These are phyloP conservation scores for Agrilus planipennis DNA, from an alignment of 1,140 invertebrate genomes.

Conservation along the genomic window DNA sequence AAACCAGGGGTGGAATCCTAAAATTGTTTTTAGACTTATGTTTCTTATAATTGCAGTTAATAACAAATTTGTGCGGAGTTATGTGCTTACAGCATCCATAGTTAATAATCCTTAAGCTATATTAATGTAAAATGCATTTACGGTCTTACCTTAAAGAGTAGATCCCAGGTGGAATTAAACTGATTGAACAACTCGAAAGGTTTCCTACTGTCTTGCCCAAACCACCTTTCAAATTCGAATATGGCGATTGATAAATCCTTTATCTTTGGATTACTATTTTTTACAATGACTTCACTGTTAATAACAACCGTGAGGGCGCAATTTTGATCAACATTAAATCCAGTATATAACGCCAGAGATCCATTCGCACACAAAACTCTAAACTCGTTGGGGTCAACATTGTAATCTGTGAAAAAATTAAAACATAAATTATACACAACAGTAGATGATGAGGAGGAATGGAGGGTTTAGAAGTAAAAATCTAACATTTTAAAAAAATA, in stretches of 20 bases:
- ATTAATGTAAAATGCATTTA: background rate
- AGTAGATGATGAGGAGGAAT: constrained; percentile 1
- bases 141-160: constrained; percentile 43
- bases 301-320: constrained; percentile 45
- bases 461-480: background rate
- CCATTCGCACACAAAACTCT: constrained; percentile 47
- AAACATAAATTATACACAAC: background rate
- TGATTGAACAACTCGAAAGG: constrained; percentile 35
- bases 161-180: constrained; percentile 38
- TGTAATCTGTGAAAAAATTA: background rate
- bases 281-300: constrained; percentile 42
- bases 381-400: constrained; percentile 24
- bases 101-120: background rate
- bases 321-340: constrained; percentile 39
- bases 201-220: constrained; percentile 14
- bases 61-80: too few relatives aligned
- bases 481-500: too few relatives aligned
- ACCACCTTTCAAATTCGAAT: constrained; percentile 17
- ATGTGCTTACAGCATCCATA: background rate
- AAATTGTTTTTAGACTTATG: too few relatives aligned
- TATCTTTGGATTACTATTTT: constrained; percentile 26
- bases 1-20: constrained; percentile 41
- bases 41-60: background rate
- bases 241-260: constrained; percentile 16
- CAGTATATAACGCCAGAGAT: constrained; percentile 35